Base-by-base conservation (phyloP, 2,888 invertebrate genomes). In the Clepsis dumicolana region DNA sequence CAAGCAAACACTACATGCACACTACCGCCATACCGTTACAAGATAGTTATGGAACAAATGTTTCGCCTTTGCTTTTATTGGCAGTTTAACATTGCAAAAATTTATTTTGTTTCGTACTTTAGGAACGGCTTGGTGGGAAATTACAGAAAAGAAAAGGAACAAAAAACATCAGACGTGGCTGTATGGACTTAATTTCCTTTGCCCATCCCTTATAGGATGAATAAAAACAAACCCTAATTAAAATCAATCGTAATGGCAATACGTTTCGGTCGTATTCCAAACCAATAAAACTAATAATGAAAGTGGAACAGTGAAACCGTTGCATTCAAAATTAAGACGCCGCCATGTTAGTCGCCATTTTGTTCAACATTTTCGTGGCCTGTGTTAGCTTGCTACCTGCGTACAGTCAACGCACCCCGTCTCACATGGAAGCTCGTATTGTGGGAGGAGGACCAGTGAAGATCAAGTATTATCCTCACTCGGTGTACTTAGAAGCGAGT, bases 261-360 rank as follows among this genome's bases (percentile, higher is more conserved):
- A 7, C 25, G 52, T 52, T 52, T 25, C 52, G 32, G 18, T 56
- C 32, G 56, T 56, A 56, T 21, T 29, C 56, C 12, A 32, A 56
- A 25, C 25, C n/a, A 52, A 25, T 52, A 52, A 48, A 48, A 48
- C 12, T 48, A 12, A 48, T 48, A 48, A 48, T 21, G 48, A 48
- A 4, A 21, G 2, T 21, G 21, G 21, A 48, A 21, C 10, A 21
- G 12, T 12, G 12, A 48, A 48, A 21, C 21, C 48, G 48, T 21
- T 10, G 21, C 48, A 48, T 18, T 48, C 48, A 48, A 48, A 48
- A 21, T 48, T 48, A 21, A 4, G 3, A 14, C 52, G n/a, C 52
- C 5, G 25, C 52, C 52, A 52, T 52, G 52, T 8, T 14, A 52
- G 52, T 5, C 14, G n/a, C 25, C 52, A 18, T 52, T 25, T 5